Evolutionary conservation across 2,797 vertebrate genomes (phyloP), one percentile per base, ranked within the genome.

Genomic region (Sebastes matsubarae): DNA sequence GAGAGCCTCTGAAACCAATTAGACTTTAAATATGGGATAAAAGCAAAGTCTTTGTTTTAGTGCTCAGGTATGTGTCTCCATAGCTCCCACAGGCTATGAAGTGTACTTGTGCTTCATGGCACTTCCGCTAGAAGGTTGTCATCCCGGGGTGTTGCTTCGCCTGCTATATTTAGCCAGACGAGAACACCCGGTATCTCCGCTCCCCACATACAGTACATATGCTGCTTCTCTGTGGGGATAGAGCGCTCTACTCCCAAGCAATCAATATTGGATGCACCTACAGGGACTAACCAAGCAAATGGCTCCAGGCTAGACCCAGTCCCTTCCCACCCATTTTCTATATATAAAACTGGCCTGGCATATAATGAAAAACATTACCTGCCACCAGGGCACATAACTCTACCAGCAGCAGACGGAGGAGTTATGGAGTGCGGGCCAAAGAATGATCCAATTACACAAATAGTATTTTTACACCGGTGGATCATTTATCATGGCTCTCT

Each of bases 321-420:
- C 92, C 84, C 92, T 89, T 93, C 94, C 94, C 91, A 94, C 94
- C 89, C 82, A 84, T 90, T 88, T 88, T 90, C 93, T 95, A 95
- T 92, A 95, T 94, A 94, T 95, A 95, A 94, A 93, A 90, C 86
- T 85, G 83, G 83, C 83, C 89, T 93, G 90, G 92, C 92, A 94
- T 89, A 93, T 94, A 95, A 95, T 94, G 94, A 95, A 95, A 94
- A 93, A 95, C 93, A 94, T 94, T 92, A 93, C 90, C 93, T 93
- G 89, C 92, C 92, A 93, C 87, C 80, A 81, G 89, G 85, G 86
- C 88, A 85, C 92, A 93, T 92, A 93, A 92, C 90, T 93, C 92
- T 78, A 89, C 82, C 87, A 69, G 87, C 91, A 88, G 88, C 80
- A 89, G 84, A 89, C 58, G 69, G 88, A 88, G 88, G 92, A 92